Evolutionary conservation across 2,797 vertebrate genomes (phyloP).

Genomic region (Austrolebias charrua): DNA sequence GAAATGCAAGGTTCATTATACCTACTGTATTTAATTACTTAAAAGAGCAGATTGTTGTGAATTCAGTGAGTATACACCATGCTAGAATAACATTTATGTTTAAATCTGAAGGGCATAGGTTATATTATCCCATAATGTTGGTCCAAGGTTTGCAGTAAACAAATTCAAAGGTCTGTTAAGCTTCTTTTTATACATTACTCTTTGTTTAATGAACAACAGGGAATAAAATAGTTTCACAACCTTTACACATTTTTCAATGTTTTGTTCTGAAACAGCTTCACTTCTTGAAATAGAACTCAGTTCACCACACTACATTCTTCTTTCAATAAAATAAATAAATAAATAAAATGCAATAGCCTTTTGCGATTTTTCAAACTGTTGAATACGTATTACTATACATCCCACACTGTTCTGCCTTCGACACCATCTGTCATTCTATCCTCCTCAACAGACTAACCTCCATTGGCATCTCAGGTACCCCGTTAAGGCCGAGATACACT

Average conservation of each 20-base stretch:
- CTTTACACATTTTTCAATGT: slow-evolving; percentile 12
- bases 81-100: slow-evolving; percentile 2
- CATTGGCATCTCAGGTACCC: too few relatives aligned
- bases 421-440: too few relatives aligned
- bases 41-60: background rate
- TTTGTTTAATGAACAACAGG: slow-evolving; percentile 14
- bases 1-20: background rate
- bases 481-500: too few relatives aligned
- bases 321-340: slow-evolving; percentile 42
- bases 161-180: background rate
- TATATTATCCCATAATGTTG: background rate
- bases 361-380: slow-evolving; percentile 7
- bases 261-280: background rate
- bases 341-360: slow-evolving; percentile 23
- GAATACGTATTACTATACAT: slow-evolving; percentile 2
- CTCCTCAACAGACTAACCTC: too few relatives aligned
- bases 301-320: slow-evolving; percentile 2
- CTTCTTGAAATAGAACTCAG: slow-evolving; percentile 17
- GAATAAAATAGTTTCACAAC: background rate
- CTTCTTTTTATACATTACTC: background rate
- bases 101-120: slow-evolving; percentile 1
- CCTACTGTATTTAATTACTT: background rate
- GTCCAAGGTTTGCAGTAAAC: background rate
- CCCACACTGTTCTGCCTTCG: too few relatives aligned
- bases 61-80: background rate